Base-by-base conservation (phyloP, 2,888 invertebrate species). In the Monopis laevigella region DNA sequence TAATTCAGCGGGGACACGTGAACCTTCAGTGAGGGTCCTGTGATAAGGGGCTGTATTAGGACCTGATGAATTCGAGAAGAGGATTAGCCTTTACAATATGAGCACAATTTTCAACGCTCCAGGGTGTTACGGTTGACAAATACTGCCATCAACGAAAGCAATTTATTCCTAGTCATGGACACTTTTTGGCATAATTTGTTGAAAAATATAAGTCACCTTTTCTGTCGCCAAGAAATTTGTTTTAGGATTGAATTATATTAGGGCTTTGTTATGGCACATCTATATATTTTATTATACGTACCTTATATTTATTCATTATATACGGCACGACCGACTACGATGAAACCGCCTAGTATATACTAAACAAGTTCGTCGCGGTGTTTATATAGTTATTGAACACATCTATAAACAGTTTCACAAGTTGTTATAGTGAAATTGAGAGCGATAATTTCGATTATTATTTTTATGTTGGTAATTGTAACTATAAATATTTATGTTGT, bases 1-100 rank as follows among this genome's bases (percentile, higher is more conserved):
- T 16, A 32, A 32, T 16, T 32, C 32, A 32, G 17, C 32, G 14
- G 17, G 32, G 32, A 32, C 32, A 17, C 14, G 16, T 17, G 27
- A 12, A 21, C 17, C 17, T 13, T 17, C 29, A 14, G 40, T 29
- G 54, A 65, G 65, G 62, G 53, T 58, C 52, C 44, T 43, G 51
- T 63, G 71, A 71, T 73, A 72, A 67, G 62, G 62, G 59, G 54
- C 28, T 51, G 34, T 59, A 60, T 61, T 65, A 60, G 62, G 61
- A 69, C 58, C 65, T 70, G 73, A 75, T 71, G 73, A 75, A 74
- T 74, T 65, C 62, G 53, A 58, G 55, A 51, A 51, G 62, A 62
- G 74, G 75, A 75, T 77, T 74, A 77, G 73, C 68, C 75, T 65
- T 65, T 74, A 74, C 74, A 70, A 73, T 74, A 74, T 73, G 73